Conservation (phyloP, 2,888 invertebrate genomes). For the Eudemis profundana region DNA sequence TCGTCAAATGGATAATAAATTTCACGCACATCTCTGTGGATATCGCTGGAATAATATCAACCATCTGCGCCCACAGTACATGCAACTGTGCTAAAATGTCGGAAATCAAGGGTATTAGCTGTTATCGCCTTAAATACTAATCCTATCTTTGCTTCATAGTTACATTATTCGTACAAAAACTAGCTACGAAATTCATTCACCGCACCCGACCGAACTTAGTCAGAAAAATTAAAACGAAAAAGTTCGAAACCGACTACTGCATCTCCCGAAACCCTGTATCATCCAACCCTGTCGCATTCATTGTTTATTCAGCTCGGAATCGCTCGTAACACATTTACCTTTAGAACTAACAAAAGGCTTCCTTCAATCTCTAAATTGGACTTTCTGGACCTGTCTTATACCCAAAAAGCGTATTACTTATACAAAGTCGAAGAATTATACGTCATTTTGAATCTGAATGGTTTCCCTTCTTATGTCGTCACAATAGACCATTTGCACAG, state of each 20-base stretch:
- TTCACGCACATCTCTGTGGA: too few relatives aligned
- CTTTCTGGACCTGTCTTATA: background rate
- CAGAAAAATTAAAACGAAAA: background rate
- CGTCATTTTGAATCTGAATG: background rate
- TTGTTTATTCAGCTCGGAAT: constrained; percentile 2
- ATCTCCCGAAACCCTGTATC: background rate
- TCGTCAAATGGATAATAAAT: too few relatives aligned
- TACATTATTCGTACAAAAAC: too few relatives aligned
- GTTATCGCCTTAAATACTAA: too few relatives aligned
- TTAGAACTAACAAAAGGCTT: constrained; percentile 7
- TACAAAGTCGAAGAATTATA: background rate
- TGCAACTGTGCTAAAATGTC: too few relatives aligned
- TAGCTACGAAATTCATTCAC: background rate
- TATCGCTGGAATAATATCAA: too few relatives aligned
- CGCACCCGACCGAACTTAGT: background rate
- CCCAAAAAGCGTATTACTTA: background rate
- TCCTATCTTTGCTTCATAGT: too few relatives aligned
- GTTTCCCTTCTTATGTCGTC: background rate
- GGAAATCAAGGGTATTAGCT: too few relatives aligned
- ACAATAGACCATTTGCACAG: constrained; percentile 7
- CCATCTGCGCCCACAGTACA: too few relatives aligned
- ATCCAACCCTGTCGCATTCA: constrained; percentile 1
- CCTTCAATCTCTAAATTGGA: constrained; percentile 12
- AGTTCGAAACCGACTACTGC: background rate
- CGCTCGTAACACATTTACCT: background rate